Percentiles rank a stretch among this genome's conserved stretches.
Evolutionary conservation across 30 jellyfish, hydroid and myxozoan species (phyloP).

Genomic region (Aurelia aurita complex sp. Pacific): DNA sequence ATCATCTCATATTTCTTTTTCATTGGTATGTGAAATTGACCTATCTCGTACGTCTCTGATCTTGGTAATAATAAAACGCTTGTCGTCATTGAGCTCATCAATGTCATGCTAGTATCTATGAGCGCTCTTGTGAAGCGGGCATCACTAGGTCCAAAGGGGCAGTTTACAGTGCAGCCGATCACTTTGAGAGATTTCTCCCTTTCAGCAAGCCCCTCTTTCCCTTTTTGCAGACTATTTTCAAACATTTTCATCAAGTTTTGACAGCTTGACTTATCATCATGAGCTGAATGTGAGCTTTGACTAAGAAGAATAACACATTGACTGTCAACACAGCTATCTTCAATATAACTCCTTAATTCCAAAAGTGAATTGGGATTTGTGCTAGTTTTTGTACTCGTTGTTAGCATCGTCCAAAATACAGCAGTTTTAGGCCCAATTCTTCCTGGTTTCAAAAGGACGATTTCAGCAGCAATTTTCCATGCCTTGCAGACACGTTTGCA

Average conservation of each 20-base stretch:
- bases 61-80: constrained; percentile 22
- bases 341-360: background rate
- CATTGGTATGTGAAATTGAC: constrained; percentile 38
- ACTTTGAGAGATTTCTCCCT: background rate
- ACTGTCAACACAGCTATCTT: background rate
- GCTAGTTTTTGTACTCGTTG: background rate
- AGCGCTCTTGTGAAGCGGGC: background rate
- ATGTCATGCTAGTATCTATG: background rate
- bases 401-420: background rate
- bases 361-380: background rate
- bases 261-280: constrained; percentile 13
- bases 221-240: background rate
- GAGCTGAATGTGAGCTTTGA: constrained; percentile 1
- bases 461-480: constrained; percentile 38
- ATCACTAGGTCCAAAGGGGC: constrained; percentile 33
- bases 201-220: background rate
- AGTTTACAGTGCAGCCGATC: constrained; percentile 25
- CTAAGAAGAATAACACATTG: constrained; percentile 6
- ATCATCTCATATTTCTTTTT: constrained; percentile 42
- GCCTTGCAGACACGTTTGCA: constrained; percentile 30
- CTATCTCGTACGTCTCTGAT: constrained; percentile 6
- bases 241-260: background rate
- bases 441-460: background rate
- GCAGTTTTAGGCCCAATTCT: constrained; percentile 8
- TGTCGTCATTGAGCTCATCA: background rate